Evolutionary conservation across 2,113 vertebrate species (phyloP).

Genomic region (Vidua chalybeata): DNA sequence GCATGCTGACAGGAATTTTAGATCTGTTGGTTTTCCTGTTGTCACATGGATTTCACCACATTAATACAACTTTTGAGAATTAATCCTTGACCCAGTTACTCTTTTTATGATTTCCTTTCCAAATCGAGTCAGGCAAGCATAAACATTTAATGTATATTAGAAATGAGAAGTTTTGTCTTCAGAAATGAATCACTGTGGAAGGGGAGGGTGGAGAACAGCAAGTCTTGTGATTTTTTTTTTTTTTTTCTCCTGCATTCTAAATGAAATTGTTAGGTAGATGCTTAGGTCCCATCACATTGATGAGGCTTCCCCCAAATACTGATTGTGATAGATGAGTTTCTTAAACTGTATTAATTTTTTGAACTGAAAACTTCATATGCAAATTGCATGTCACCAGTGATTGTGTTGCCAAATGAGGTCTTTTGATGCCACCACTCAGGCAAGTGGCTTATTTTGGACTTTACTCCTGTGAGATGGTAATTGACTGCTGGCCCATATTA

Average conservation of each 20-base stretch:
- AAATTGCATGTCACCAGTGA: neutral
- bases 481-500: neutral
- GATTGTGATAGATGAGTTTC: neutral
- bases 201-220: neutral
- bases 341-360: neutral
- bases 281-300: neutral
- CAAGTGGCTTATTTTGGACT: fast-evolving
- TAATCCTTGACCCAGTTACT: neutral
- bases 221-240: neutral
- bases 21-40: neutral
- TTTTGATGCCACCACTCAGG: neutral
- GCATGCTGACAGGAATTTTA: neutral
- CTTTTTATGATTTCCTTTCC: neutral
- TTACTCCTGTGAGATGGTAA: neutral
- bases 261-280: neutral
- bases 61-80: neutral
- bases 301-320: neutral
- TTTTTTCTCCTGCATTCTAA: neutral
- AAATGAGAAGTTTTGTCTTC: neutral
- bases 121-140: neutral
- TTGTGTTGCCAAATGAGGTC: neutral
- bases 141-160: neutral
- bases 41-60: neutral
- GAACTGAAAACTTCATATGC: neutral
- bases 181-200: neutral